Conservation (phyloP, 2,888 invertebrate species). For the Leucania comma region DNA sequence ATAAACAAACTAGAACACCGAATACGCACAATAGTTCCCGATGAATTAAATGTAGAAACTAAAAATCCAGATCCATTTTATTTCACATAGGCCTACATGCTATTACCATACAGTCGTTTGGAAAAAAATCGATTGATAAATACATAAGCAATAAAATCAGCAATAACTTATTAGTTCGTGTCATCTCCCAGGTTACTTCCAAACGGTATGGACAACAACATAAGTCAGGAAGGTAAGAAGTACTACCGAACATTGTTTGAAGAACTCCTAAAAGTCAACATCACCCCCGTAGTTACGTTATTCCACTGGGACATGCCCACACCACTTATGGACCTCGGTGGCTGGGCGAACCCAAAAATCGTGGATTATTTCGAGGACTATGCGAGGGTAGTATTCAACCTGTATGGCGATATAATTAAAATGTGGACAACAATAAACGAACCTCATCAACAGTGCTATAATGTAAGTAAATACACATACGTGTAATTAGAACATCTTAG, state of each 20-base stretch:
- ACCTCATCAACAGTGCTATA: slow-evolving; percentile 90
- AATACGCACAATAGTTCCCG: no score
- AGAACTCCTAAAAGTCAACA: slow-evolving; percentile 91
- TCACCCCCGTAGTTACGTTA: slow-evolving; percentile 93
- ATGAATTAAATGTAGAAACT: no score
- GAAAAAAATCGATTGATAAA: no score
- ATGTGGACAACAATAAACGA: slow-evolving; percentile 95
- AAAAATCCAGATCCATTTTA: no score
- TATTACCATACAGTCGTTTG: no score
- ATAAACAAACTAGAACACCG: no score
- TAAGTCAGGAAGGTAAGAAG: slow-evolving; percentile 93
- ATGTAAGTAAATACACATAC: slow-evolving; percentile 70
- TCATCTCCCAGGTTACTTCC: slow-evolving; percentile 91
- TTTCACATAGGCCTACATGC: no score
- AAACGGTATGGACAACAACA: slow-evolving; percentile 91
- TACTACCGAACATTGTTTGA: slow-evolving; percentile 95
- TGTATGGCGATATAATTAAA: slow-evolving; percentile 92
- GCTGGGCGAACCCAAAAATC: slow-evolving; percentile 88
- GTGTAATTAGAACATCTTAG: not conserved
- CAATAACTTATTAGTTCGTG: not conserved
- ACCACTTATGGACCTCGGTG: slow-evolving; percentile 87
- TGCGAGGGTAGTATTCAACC: slow-evolving; percentile 88
- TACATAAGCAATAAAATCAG: no score
- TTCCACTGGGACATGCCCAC: slow-evolving; percentile 92
- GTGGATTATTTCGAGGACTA: slow-evolving; percentile 90